Evolutionary conservation across 1,140 invertebrate genomes (phyloP).

Genomic region (Bombus polaris): DNA sequence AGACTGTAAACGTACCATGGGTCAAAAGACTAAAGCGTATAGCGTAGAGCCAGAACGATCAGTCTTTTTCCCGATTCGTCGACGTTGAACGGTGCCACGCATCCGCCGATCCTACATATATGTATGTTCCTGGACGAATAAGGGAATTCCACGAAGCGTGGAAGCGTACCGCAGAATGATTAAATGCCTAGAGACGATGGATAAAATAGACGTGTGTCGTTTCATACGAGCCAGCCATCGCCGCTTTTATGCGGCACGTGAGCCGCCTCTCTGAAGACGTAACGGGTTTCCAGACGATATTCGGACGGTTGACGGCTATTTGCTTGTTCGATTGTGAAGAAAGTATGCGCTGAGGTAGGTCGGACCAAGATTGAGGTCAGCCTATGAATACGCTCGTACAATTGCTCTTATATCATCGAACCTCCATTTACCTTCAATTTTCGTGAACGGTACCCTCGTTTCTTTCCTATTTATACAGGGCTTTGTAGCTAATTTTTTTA

Average conservation of each 20-base stretch:
- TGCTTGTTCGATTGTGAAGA: constrained; percentile 12
- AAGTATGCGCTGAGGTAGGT: constrained; percentile 26
- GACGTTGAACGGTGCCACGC: constrained; percentile 43
- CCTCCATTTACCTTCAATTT: not conserved
- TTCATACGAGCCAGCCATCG: not conserved
- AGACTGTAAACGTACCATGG: constrained; percentile 4
- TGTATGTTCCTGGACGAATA: constrained; percentile 35
- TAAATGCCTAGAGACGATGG: constrained; percentile 30
- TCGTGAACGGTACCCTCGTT: not conserved
- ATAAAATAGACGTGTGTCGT: constrained; percentile 46
- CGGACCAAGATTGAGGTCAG: constrained; percentile 4
- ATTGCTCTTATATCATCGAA: not conserved
- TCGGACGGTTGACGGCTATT: constrained; percentile 28
- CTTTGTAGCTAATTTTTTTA: too few relatives aligned
- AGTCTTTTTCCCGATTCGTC: constrained; percentile 29
- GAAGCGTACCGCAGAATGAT: constrained; percentile 47
- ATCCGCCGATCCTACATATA: constrained; percentile 35
- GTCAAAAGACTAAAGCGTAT: not conserved
- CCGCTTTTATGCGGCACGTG: constrained; percentile 33
- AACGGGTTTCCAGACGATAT: constrained; percentile 46
- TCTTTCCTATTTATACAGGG: not conserved
- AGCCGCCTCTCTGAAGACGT: constrained; percentile 32
- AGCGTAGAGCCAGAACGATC: constrained; percentile 1
- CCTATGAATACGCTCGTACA: not conserved
- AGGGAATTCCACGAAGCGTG: constrained; percentile 35